A percentile compares a stretch with the other conserved stretches of the same genome.
Conservation (phyloP, 2,888 invertebrate genomes). For the Oligia strigilis region DNA sequence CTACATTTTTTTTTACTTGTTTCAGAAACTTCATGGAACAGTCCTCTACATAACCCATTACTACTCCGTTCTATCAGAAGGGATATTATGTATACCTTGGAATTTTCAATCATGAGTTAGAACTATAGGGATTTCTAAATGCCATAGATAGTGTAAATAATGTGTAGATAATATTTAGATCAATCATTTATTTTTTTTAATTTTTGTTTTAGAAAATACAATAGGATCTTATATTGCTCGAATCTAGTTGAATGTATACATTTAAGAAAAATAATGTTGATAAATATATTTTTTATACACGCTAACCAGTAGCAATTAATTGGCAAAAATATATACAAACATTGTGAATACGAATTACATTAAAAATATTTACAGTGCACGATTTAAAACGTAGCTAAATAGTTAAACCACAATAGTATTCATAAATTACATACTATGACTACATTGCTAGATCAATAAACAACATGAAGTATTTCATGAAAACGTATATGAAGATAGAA, state of each 20-base stretch:
- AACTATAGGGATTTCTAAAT: conserved; percentile 8
- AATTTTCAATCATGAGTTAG: conserved; percentile 92
- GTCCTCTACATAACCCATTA: conserved; percentile 96
- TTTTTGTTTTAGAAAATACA: conserved; percentile 20
- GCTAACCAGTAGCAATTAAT: conserved; percentile 43
- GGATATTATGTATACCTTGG: conserved; percentile 98
- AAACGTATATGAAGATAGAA: conserved; percentile 60
- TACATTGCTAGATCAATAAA: conserved; percentile 50
- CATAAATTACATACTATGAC: conserved; percentile 25
- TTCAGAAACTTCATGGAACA: conserved; percentile 91
- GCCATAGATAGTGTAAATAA: conserved; percentile 48
- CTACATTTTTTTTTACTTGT: conserved; percentile 58
- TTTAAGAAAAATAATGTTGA: conserved; percentile 26
- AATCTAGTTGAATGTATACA: conserved; percentile 35
- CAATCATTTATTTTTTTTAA: conserved; percentile 50
- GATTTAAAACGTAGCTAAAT: conserved; percentile 28
- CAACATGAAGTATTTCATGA: conserved; percentile 48
- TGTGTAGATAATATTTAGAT: conserved; percentile 43
- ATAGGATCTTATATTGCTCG: conserved; percentile 37
- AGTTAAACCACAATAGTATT: conserved; percentile 36
- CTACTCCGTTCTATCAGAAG: conserved; percentile 97
- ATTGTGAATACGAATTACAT: conserved; percentile 20
- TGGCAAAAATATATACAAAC: conserved; percentile 60
- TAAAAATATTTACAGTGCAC: conserved; percentile 50
- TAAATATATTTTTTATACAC: conserved; percentile 64